Evolutionary conservation across 2,888 invertebrate species (phyloP).

Genomic region (Scaptomyza cyrtandrae): DNA sequence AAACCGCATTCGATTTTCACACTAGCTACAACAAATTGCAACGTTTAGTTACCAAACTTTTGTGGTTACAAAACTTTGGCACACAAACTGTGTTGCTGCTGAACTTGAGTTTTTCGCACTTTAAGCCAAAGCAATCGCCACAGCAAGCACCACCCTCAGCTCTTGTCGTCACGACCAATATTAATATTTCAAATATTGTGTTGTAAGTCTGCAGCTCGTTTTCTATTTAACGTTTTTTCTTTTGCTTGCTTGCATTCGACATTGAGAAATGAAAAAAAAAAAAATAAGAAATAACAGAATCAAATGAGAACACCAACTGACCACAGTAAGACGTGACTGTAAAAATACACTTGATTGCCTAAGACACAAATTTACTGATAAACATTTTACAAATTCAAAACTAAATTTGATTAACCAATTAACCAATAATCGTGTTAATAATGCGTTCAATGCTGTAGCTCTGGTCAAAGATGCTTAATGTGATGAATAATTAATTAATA

Average conservation of each 20-base stretch:
- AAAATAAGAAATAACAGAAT: neutral
- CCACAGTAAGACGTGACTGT: neutral
- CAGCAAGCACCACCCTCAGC: conserved; percentile 17
- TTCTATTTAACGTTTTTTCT: conserved; percentile 13
- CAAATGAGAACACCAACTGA: conserved; percentile 13
- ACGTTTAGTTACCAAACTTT: conserved; percentile 15
- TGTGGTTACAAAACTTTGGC: conserved; percentile 53
- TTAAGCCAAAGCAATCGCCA: conserved; percentile 24
- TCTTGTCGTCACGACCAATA: conserved; percentile 22
- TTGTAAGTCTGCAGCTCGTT: conserved; percentile 35
- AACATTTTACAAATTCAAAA: neutral
- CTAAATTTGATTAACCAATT: neutral
- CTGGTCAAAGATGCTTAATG: neutral
- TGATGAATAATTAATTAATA: neutral
- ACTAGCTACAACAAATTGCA: conserved; percentile 9
- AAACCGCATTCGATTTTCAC: conserved; percentile 53
- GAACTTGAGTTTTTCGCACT: conserved; percentile 66
- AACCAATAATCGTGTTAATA: neutral
- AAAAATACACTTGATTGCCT: neutral
- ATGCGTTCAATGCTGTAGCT: neutral
- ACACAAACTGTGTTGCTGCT: conserved; percentile 20
- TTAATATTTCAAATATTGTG: conserved; percentile 31
- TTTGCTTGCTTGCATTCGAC: conserved; percentile 11
- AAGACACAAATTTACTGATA: neutral
- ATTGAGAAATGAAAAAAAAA: conserved; percentile 21